Conservation (phyloP, 2,113 vertebrate species). For the Ondatra zibethicus region DNA sequence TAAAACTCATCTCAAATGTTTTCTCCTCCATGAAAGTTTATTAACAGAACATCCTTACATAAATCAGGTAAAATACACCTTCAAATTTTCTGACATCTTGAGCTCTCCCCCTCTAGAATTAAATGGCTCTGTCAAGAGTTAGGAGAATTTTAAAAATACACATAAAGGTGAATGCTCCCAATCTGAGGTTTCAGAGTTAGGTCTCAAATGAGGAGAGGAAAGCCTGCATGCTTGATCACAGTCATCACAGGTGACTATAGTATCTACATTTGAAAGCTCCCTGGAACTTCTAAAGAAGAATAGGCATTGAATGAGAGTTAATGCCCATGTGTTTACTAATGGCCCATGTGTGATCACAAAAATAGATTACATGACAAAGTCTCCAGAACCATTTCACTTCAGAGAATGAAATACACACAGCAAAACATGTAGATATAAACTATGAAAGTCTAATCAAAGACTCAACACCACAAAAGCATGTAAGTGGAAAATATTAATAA, state of each 20-base stretch:
- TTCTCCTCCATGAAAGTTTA: neutral
- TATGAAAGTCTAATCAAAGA: neutral
- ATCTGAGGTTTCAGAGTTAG: neutral
- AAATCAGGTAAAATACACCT: constrained; percentile 31
- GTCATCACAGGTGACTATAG: neutral
- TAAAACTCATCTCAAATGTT: constrained; percentile 35
- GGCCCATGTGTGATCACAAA: neutral
- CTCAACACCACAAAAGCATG: neutral
- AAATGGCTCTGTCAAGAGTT: neutral
- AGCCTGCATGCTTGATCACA: neutral
- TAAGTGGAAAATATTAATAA: neutral
- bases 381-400: constrained; percentile 12
- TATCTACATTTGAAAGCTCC: neutral
- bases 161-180: neutral
- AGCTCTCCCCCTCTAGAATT: constrained; percentile 9
- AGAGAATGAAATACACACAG: neutral
- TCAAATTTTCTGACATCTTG: constrained; percentile 37
- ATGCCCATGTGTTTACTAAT: neutral
- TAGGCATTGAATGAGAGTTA: neutral
- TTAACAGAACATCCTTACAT: neutral
- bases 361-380: neutral
- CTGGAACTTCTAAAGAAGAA: neutral
- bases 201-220: neutral
- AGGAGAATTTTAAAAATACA: neutral
- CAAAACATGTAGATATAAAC: neutral